Base-by-base conservation (phyloP, 2,113 vertebrate species). In the Copsychus sechellarum region DNA sequence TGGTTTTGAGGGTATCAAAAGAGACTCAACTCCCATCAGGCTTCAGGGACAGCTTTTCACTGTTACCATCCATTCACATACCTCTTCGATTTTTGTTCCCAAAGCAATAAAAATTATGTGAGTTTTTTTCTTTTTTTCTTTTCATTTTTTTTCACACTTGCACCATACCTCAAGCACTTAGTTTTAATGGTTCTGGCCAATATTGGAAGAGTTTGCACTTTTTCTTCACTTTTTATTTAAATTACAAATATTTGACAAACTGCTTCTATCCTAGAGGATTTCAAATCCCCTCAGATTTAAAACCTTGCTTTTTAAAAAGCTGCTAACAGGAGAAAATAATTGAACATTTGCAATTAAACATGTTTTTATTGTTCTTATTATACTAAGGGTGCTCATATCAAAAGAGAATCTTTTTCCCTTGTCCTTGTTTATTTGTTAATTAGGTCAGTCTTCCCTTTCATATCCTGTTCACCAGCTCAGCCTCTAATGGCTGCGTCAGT, bases 171-270 rank as follows among this genome's bases (percentile, higher is more conserved):
- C 72, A 1, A 1, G 29, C 42, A 60, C 7, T 34, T 29, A 78
- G 29, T 38, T 92, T 86, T 81, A 78, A 42, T 57, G 33, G 21
- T 71, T 71, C 40, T 38, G 38, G 56, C 51, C 67, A 92, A 77
- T 34, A 77, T 8, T 56, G 45, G 23, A 69, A 81, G 47, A 73
- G 18, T 73, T 77, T 58, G 19, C 40, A 57, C 10, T 42, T 85
- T 73, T 86, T 31, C 19, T 87, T 40, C 34, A 77, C n/a, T 80
- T 94, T 86, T 74, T 58, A 94, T 70, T 92, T 88, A 90, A 81
- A 86, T 78, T 58, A 82, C 60, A 50, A 88, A 90, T 95, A 95
- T 83, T 86, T 96, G 72, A 94, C 54, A 86, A 92, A 88, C 24
- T 54, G 26, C 7, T 90, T 34, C 36, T 83, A 15, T 83, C 43